Base-by-base conservation (phyloP, 2,797 vertebrate genomes). In the Paratrypauchen microcephalus region DNA sequence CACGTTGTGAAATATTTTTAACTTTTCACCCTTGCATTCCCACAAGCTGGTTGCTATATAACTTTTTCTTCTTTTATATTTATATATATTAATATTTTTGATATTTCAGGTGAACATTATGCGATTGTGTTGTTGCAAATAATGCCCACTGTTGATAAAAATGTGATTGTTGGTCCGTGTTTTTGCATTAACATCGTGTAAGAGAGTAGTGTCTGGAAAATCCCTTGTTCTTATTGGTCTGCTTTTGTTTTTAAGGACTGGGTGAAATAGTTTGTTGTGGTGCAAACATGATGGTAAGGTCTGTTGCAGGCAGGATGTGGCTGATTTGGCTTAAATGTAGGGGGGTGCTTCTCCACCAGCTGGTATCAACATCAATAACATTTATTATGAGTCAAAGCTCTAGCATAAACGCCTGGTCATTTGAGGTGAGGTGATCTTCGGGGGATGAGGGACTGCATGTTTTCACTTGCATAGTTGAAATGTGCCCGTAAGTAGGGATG, bases 241-340 rank as follows among this genome's bases (percentile, higher is more conserved):
- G 55, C 13, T 28, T 57, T 57, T 57, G 23, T 54, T 50, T 19
- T 50, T 18, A 18, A 54, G 50, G 2, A 9, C n/a, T 13, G n/a
- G 9, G 9, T 55, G 52, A 55, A 50, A 23, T 24, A 54, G 0
- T 8, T 55, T 23, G 9, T 55, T 55, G 52, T 55, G 21, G 52
- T 23, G 4, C 1, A 23, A 55, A 11, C 18, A 26, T 47, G 23
- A 18, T 7, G 12, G 6, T 45, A 2, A 9, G 7, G 41, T 48
- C 13, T 32, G n/a, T 71, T 71, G 67, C 7, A 58, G 36, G 23
- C 58, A 77, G 72, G 56, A 75, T 71, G 77, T 71, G 62, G 60
- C 28, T 59, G n/a, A 7, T 30, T 30, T 30, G 4, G 28, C 41
- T 18, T 1, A 36, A 5, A 45, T 32, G 23, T 67, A 16, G 8